These are phyloP conservation scores for Dicrostonyx torquatus DNA, from an alignment of 2,797 vertebrate species.

Conservation along the genomic window DNA sequence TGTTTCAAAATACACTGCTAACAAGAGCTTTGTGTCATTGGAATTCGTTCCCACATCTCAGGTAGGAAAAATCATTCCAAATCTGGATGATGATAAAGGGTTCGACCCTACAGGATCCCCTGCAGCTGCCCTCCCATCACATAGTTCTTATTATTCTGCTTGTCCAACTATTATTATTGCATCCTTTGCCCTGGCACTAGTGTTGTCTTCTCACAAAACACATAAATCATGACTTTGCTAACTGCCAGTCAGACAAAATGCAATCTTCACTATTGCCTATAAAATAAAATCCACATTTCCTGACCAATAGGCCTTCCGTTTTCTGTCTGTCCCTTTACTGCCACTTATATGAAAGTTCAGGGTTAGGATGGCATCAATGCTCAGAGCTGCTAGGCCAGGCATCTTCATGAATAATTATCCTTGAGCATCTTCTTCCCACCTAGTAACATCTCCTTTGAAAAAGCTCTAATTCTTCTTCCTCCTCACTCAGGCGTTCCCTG, in stretches of 20 bases:
- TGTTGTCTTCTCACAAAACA: neutral
- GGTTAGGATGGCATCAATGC: neutral
- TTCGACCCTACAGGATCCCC: neutral
- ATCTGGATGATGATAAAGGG: neutral
- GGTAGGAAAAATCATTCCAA: neutral
- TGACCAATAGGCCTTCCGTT: neutral
- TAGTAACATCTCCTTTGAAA: neutral
- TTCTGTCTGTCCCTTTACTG: neutral
- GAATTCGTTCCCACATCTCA: neutral
- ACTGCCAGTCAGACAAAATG: neutral
- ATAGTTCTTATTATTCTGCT: neutral
- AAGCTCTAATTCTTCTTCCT: neutral
- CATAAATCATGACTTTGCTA: neutral
- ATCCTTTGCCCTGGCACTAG: neutral
- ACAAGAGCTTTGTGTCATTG: neutral
- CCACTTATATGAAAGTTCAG: neutral
- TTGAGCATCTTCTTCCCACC: neutral
- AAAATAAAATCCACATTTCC: neutral
- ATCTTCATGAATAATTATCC: neutral
- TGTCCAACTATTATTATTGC: neutral
- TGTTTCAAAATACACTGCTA: neutral
- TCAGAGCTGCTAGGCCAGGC: neutral
- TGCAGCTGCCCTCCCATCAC: accelerated
- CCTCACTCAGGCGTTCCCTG: neutral
- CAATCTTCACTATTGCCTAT: accelerated